Percentiles rank a stretch among this genome's conserved stretches.
phyloP scores from a whole-genome alignment of 2,888 invertebrate species.

The Eucera pruinosa region DNA sequence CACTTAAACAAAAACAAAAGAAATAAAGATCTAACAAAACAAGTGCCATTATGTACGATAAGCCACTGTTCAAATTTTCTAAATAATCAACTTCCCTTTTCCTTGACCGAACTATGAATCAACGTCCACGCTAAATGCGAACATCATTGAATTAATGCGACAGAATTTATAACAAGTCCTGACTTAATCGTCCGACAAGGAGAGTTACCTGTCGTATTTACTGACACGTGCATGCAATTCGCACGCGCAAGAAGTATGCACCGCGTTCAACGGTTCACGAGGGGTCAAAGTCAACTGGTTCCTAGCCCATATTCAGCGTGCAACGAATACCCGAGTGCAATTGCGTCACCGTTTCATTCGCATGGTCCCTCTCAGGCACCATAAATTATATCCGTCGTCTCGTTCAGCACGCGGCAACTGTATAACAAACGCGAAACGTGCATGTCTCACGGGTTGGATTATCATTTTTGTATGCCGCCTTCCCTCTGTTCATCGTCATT shows the following conservation, averaged over 20 bases:
- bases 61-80: no score
- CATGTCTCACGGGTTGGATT: slow-evolving; percentile 25
- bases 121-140: not conserved
- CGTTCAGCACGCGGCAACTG: slow-evolving; percentile 7
- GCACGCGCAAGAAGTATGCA: slow-evolving; percentile 26
- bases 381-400: slow-evolving; percentile 42
- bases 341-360: slow-evolving; percentile 51
- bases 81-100: not conserved
- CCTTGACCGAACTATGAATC: not conserved
- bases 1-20: no score
- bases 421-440: slow-evolving; percentile 5
- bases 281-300: slow-evolving; percentile 71
- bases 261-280: slow-evolving; percentile 57
- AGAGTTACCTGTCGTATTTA: slow-evolving; percentile 6
- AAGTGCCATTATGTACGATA: no score
- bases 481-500: slow-evolving; percentile 13
- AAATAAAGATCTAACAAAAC: no score
- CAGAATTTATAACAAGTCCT: slow-evolving; percentile 13
- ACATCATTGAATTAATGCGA: slow-evolving; percentile 11
- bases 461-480: slow-evolving; percentile 35
- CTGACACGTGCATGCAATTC: slow-evolving; percentile 22
- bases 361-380: slow-evolving; percentile 9
- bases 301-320: slow-evolving; percentile 54
- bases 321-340: slow-evolving; percentile 38
- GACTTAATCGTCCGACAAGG: slow-evolving; percentile 17